Evolutionary conservation across 2,888 invertebrate genomes (phyloP).

Genomic region (Pandemis corylana): DNA sequence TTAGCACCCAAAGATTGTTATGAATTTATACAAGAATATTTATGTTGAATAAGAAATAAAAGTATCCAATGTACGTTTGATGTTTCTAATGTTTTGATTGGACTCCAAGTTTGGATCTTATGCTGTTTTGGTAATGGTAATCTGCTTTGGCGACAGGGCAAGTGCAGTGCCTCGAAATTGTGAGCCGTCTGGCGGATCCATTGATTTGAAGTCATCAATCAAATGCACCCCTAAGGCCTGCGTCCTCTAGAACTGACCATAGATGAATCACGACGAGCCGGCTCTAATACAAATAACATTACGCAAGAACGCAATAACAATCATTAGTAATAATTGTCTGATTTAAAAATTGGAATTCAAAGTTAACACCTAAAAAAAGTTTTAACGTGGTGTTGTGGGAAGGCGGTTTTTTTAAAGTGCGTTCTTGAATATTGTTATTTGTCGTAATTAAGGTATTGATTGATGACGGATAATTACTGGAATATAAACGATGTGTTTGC

Average conservation of each 20-base stretch:
- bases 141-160: constrained; percentile 25
- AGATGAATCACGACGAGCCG: constrained; percentile 79
- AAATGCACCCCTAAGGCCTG: constrained; percentile 70
- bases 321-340: background rate
- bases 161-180: constrained; percentile 1
- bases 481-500: constrained; percentile 60
- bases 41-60: constrained; percentile 84
- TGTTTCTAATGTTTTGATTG: constrained; percentile 56
- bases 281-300: constrained; percentile 54
- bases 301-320: constrained; percentile 52
- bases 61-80: constrained; percentile 67
- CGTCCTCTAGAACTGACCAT: constrained; percentile 82
- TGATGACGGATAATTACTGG: constrained; percentile 82
- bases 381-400: background rate
- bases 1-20: constrained; percentile 85
- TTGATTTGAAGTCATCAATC: constrained; percentile 85
- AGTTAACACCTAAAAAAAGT: background rate
- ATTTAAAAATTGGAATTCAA: background rate
- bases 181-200: constrained; percentile 67
- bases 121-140: constrained; percentile 42
- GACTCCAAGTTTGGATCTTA: constrained; percentile 66
- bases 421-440: constrained; percentile 56
- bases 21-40: constrained; percentile 85
- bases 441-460: constrained; percentile 67
- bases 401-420: constrained; percentile 36